Conservation (phyloP, 2,113 vertebrate genomes). For the Falcunculus frontatus region DNA sequence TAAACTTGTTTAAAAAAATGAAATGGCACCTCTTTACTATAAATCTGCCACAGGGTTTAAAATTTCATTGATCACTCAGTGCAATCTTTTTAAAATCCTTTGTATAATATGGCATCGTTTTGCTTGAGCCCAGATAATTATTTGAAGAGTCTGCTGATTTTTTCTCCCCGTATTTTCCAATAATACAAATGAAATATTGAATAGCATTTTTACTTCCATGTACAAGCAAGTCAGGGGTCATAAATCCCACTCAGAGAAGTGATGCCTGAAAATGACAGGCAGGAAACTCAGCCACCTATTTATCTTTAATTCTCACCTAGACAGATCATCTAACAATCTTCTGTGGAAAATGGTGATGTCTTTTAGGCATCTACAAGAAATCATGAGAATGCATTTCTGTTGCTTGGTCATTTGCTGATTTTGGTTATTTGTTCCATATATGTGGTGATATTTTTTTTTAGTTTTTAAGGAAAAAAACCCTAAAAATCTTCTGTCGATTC, state of each 20-base stretch:
- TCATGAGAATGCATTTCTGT: background rate
- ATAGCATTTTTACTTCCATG: background rate
- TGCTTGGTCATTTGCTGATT: background rate
- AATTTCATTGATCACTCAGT: background rate
- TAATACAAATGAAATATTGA: background rate
- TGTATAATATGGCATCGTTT: background rate
- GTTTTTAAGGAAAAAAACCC: background rate
- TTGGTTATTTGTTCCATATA: background rate
- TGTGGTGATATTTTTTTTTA: background rate
- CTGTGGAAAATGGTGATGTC: background rate
- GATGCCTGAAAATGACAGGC: background rate
- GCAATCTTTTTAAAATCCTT: background rate
- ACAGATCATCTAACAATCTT: background rate
- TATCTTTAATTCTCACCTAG: background rate
- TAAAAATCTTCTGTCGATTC: background rate
- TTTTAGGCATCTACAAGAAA: background rate
- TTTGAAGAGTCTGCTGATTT: background rate
- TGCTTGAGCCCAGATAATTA: background rate
- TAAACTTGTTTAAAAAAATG: conserved; percentile 39
- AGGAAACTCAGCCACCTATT: background rate
- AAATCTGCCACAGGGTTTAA: background rate
- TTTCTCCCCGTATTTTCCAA: background rate
- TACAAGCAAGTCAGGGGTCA: background rate
- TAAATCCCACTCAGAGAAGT: background rate
- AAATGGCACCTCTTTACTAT: background rate